Evolutionary conservation across 2,797 vertebrate genomes (phyloP).

Genomic region (Arvicola amphibius): DNA sequence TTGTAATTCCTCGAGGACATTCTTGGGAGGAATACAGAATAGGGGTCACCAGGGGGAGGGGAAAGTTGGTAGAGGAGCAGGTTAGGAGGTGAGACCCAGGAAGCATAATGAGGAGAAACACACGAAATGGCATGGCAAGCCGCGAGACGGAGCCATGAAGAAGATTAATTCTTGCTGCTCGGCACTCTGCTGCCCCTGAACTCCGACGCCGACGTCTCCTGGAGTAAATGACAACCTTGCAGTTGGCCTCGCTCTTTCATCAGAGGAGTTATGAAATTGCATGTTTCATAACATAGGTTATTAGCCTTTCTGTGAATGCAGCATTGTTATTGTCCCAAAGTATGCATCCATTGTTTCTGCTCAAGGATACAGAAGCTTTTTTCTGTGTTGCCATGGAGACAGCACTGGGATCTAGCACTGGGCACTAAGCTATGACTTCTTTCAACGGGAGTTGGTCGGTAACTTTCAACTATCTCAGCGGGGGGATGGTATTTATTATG

Average conservation of each 20-base stretch:
- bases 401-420: slow-evolving; percentile 24
- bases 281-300: slow-evolving; percentile 72
- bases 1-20: slow-evolving; percentile 55
- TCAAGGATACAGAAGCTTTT: slow-evolving; percentile 57
- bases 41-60: not conserved
- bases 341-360: slow-evolving; percentile 67
- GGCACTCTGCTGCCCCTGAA: slow-evolving; percentile 38
- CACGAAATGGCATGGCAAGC: not conserved
- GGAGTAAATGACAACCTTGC: slow-evolving; percentile 45
- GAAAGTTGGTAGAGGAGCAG: slow-evolving; percentile 10
- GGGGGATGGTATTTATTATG: not conserved
- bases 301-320: slow-evolving; percentile 77
- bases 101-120: slow-evolving; percentile 59
- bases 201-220: not conserved
- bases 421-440: not conserved
- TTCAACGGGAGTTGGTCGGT: not conserved
- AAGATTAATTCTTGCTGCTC: slow-evolving; percentile 64
- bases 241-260: slow-evolving; percentile 46
- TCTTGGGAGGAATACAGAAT: slow-evolving; percentile 24
- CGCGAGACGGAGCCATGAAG: not conserved
- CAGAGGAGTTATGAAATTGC: slow-evolving; percentile 72
- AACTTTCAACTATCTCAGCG: not conserved
- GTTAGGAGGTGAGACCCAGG: not conserved
- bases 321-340: slow-evolving; percentile 56
- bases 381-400: slow-evolving; percentile 84